A percentile compares a stretch with the other conserved stretches of the same genome.
These are phyloP conservation scores for Sebastolobus alascanus DNA, from an alignment of 2,797 vertebrate genomes.

Conservation along the genomic window DNA sequence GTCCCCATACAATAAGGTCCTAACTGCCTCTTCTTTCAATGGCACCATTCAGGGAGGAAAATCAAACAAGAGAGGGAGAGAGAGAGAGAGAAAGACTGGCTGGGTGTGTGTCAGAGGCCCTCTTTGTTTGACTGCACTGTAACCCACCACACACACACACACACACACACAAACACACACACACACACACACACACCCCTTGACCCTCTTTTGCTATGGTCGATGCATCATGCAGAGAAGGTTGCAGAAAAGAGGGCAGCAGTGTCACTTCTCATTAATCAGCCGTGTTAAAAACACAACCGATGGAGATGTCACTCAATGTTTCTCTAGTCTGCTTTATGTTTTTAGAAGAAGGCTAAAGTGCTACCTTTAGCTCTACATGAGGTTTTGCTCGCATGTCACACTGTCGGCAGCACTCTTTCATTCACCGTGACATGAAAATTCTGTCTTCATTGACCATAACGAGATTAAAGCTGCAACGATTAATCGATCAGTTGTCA, in stretches of 20 bases:
- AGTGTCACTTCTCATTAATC: conserved; percentile 69
- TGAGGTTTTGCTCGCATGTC: not conserved
- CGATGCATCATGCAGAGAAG: conserved; percentile 43
- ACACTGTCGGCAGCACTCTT: not conserved
- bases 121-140: conserved; percentile 78
- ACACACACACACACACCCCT: conserved; percentile 29
- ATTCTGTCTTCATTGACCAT: not conserved
- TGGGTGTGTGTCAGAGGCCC: conserved; percentile 74
- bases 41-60: conserved; percentile 64
- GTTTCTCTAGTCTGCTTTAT: conserved; percentile 16
- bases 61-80: conserved; percentile 40
- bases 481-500: no score
- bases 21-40: conserved; percentile 73
- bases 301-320: conserved; percentile 41
- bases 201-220: conserved; percentile 69
- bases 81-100: conserved; percentile 42
- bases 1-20: conserved; percentile 55
- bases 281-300: conserved; percentile 30
- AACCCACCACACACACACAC: conserved; percentile 32
- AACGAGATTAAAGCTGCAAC: not conserved
- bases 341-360: conserved; percentile 22
- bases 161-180: conserved; percentile 23
- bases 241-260: conserved; percentile 62
- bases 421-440: not conserved
- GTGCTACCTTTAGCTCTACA: not conserved